Conservation (phyloP, 2,113 vertebrate species). For the Hyperopisus bebe region DNA sequence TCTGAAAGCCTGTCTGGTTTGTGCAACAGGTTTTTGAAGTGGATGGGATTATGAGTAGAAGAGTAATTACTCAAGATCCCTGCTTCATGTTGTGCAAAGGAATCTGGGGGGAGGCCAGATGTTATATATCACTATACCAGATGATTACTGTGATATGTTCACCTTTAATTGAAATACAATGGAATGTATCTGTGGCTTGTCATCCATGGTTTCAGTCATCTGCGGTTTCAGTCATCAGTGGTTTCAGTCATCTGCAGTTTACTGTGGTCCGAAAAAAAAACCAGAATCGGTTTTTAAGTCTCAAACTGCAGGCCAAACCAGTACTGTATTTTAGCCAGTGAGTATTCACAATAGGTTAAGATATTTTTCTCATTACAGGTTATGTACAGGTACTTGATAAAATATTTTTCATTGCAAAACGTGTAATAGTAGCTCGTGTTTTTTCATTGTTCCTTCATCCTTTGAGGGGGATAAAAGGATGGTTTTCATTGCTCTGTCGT, state of each 20-base stretch:
- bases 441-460: background rate
- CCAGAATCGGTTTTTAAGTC: background rate
- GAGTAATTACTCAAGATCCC: background rate
- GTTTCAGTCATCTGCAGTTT: background rate
- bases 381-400: background rate
- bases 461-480: background rate
- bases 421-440: background rate
- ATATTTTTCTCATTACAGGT: background rate
- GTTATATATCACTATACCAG: background rate
- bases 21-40: background rate
- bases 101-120: background rate
- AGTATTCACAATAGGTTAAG: background rate
- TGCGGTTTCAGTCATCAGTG: background rate
- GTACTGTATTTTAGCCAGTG: background rate
- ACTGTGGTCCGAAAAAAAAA: background rate
- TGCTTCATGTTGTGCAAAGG: background rate
- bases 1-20: background rate
- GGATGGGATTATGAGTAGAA: background rate
- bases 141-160: background rate
- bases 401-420: background rate
- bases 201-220: background rate
- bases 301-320: background rate
- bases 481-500: background rate
- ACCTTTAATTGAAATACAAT: background rate
- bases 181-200: no score